phyloP scores from a whole-genome alignment of 2,113 vertebrate genomes.

The Chionomys nivalis region DNA sequence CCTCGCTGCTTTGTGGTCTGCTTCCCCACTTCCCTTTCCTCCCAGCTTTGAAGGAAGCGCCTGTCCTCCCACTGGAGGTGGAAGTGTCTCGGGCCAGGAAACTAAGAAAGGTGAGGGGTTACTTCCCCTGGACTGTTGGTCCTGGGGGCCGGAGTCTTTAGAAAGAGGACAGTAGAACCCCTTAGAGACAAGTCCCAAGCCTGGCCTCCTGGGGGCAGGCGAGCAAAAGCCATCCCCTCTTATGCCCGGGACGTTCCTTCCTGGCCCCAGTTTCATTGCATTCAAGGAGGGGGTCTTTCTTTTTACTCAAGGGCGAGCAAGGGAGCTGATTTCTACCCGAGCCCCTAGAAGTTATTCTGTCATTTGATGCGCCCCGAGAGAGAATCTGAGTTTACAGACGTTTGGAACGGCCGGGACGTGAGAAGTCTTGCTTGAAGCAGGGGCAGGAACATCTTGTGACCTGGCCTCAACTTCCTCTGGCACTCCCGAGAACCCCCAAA shows the following conservation, averaged over 20 bases:
- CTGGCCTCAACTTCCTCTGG: neutral
- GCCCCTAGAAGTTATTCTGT: neutral
- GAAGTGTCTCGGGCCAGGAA: neutral
- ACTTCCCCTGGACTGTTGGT: neutral
- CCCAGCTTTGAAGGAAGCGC: neutral
- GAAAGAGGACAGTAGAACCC: neutral
- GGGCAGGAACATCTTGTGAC: neutral
- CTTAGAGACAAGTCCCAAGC: neutral
- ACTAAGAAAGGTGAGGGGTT: neutral
- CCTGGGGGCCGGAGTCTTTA: neutral
- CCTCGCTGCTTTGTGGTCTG: neutral
- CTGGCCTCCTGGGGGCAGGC: conserved; percentile 75
- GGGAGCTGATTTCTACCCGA: neutral
- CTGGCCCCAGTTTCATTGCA: neutral
- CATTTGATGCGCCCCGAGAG: neutral
- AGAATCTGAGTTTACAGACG: neutral
- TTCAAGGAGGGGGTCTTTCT: neutral
- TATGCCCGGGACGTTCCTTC: neutral
- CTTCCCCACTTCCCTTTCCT: neutral
- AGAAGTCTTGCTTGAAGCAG: neutral
- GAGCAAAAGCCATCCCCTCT: conserved; percentile 40
- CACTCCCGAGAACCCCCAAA: neutral
- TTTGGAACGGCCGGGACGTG: neutral
- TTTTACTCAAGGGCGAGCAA: neutral
- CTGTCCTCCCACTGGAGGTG: neutral